Evolutionary conservation across 1,140 invertebrate genomes (phyloP).

Genomic region (Danaus melanippus): DNA sequence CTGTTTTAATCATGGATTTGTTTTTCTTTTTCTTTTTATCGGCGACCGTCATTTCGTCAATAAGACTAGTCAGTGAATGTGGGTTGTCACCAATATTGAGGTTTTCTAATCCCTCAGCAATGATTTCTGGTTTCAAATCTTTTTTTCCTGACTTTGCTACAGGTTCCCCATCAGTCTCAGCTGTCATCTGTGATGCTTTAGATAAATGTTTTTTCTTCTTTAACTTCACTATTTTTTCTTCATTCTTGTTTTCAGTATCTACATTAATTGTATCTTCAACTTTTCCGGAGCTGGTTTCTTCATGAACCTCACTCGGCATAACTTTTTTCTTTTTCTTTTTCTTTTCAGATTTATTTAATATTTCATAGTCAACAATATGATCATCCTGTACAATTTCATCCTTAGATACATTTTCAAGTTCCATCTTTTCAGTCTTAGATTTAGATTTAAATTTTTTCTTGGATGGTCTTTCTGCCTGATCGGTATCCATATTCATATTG

Average conservation of each 20-base stretch:
- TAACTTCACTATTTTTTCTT: slow-evolving; percentile 27
- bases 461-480: slow-evolving; percentile 7
- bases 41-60: slow-evolving; percentile 54
- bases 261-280: slow-evolving; percentile 5
- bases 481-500: slow-evolving; percentile 14
- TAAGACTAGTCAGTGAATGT: slow-evolving; percentile 44
- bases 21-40: slow-evolving; percentile 47
- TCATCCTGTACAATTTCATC: neutral
- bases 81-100: slow-evolving; percentile 55
- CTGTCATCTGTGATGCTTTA: slow-evolving; percentile 21
- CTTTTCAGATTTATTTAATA: slow-evolving; percentile 5
- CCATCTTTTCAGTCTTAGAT: slow-evolving; percentile 2
- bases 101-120: slow-evolving; percentile 50
- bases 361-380: neutral
- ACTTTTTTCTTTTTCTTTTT: slow-evolving; percentile 12
- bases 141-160: slow-evolving; percentile 29
- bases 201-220: slow-evolving; percentile 39
- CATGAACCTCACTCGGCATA: too few relatives aligned
- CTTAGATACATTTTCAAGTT: slow-evolving; percentile 1
- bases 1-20: slow-evolving; percentile 27
- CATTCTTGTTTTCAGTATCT: slow-evolving; percentile 14
- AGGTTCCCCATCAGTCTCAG: slow-evolving; percentile 26
- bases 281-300: neutral
- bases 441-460: slow-evolving; percentile 1
- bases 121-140: slow-evolving; percentile 38